Conservation (phyloP, 2,113 vertebrate genomes). For the Alligator sinensis region DNA sequence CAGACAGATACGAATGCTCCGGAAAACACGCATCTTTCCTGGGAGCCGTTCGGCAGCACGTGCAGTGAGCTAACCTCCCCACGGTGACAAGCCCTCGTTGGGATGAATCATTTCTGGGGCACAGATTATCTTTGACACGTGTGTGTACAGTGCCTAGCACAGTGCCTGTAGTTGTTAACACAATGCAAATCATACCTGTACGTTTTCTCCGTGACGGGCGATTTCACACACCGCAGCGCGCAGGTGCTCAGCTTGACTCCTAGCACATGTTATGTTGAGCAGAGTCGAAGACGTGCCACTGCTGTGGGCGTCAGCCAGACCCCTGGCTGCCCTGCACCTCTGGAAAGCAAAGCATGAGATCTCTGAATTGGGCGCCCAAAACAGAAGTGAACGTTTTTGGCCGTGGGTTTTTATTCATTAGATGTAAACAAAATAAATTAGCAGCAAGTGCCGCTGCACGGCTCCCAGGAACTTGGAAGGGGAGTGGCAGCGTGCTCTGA, state of each 20-base stretch:
- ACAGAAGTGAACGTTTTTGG: no score
- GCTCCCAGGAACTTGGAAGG: no score
- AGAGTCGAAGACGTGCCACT: neutral
- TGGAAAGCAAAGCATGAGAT: accelerated
- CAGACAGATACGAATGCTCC: accelerated
- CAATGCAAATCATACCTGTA: no score
- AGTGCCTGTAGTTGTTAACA: no score
- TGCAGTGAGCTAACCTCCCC: accelerated
- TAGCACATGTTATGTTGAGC: no score
- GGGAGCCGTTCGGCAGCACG: accelerated
- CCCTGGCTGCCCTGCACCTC: neutral
- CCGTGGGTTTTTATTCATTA: no score
- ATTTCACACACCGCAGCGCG: neutral
- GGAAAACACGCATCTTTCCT: accelerated
- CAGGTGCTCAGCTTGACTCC: neutral
- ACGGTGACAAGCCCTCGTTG: neutral
- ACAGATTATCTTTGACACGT: no score
- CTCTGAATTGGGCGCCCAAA: neutral
- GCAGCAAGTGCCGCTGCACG: no score
- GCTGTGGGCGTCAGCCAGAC: neutral
- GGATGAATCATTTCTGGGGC: neutral
- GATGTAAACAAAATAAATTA: no score
- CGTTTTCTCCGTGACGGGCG: neutral
- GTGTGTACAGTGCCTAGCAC: no score
- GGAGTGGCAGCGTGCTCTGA: no score